Evolutionary conservation across 2,797 vertebrate genomes (phyloP).

Genomic region (Ataeniobius toweri): DNA sequence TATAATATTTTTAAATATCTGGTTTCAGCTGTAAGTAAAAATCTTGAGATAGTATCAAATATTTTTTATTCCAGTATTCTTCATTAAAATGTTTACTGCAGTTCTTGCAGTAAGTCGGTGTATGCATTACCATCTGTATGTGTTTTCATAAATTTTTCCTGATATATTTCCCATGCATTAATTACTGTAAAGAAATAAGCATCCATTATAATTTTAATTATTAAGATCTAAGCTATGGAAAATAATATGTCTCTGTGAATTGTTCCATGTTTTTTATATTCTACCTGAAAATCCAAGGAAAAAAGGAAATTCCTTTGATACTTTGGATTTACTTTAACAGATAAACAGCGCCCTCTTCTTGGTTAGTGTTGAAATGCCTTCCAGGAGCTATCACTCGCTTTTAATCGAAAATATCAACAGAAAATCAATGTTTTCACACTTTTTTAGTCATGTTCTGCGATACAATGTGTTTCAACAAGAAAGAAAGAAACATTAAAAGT

Average conservation of each 20-base stretch:
- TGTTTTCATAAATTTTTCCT: no score
- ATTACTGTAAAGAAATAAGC: neutral
- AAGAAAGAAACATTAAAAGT: neutral
- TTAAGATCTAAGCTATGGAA: neutral
- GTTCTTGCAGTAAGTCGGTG: no score
- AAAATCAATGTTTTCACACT: neutral
- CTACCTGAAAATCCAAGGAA: neutral
- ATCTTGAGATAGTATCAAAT: no score
- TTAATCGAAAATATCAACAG: neutral
- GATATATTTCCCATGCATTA: no score
- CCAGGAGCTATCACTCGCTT: neutral
- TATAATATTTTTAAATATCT: no score
- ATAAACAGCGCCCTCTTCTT: conserved; percentile 31
- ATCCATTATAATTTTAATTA: neutral
- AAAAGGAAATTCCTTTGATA: no score
- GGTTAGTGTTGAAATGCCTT: neutral
- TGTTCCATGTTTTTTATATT: neutral
- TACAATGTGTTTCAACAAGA: neutral
- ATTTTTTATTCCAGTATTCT: no score
- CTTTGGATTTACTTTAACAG: neutral
- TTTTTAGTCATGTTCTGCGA: neutral
- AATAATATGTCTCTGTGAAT: neutral
- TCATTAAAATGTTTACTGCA: no score
- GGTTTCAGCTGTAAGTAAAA: no score
- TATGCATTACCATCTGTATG: no score